Conservation (phyloP, 2,797 vertebrate genomes). For the Allobates femoralis region DNA sequence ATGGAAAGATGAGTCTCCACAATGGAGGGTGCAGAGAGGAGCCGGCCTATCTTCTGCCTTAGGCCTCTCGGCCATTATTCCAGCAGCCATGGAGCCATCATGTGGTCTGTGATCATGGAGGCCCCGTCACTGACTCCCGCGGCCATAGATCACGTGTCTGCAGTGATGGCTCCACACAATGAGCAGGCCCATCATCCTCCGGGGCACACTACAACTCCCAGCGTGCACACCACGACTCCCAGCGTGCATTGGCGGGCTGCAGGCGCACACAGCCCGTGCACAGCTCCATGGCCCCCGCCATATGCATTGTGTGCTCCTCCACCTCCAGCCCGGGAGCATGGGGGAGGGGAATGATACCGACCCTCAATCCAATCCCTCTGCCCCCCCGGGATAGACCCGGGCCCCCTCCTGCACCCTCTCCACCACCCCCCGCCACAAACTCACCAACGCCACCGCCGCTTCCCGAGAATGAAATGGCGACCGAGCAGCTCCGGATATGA, state of each 20-base stretch:
- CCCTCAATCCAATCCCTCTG: neutral
- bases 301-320: neutral
- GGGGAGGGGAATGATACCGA: neutral
- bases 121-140: too few relatives aligned
- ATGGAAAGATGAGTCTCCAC: too few relatives aligned
- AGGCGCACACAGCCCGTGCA: too few relatives aligned
- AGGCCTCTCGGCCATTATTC: too few relatives aligned
- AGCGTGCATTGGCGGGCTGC: neutral
- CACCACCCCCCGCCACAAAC: neutral
- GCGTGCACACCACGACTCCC: neutral
- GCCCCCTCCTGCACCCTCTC: neutral
- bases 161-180: neutral
- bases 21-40: too few relatives aligned
- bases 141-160: neutral
- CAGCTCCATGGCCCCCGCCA: neutral
- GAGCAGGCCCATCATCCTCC: neutral
- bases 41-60: too few relatives aligned
- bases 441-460: conserved; percentile 32
- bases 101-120: too few relatives aligned
- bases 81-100: too few relatives aligned
- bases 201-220: neutral
- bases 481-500: conserved; percentile 55
- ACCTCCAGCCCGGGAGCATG: neutral
- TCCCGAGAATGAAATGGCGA: conserved; percentile 58
- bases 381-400: neutral